Conservation (phyloP, 2,797 vertebrate genomes). For the Peromyscus aztecus region DNA sequence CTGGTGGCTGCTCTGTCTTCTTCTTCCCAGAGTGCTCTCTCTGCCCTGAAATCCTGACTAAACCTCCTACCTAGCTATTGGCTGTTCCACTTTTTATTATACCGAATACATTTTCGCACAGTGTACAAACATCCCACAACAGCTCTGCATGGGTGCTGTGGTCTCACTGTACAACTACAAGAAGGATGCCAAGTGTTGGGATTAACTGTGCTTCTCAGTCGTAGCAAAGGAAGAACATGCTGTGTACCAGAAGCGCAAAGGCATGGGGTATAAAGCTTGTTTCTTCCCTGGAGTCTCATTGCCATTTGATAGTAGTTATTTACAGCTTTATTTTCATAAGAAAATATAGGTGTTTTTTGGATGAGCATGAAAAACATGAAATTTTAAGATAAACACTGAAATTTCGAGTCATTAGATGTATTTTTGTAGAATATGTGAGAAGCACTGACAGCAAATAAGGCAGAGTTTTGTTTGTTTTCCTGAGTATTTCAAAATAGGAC, state of each 20-base stretch:
- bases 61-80: background rate
- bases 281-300: too few relatives aligned
- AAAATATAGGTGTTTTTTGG: background rate
- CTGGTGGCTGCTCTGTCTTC: background rate
- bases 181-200: background rate
- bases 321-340: background rate
- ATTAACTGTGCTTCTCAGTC: background rate
- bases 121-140: background rate
- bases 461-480: background rate
- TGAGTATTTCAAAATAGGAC: background rate
- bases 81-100: background rate
- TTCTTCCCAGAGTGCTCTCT: background rate
- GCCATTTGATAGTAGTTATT: background rate
- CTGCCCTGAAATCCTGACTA: fast-evolving
- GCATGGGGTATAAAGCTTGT: fast-evolving
- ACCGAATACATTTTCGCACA: background rate
- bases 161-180: background rate
- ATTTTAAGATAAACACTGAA: background rate
- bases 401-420: background rate
- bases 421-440: background rate
- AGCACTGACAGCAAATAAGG: background rate
- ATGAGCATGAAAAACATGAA: background rate
- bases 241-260: fast-evolving
- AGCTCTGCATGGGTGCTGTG: background rate
- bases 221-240: fast-evolving